Evolutionary conservation across 2,797 vertebrate genomes (phyloP).

Genomic region (Microtus californicus): DNA sequence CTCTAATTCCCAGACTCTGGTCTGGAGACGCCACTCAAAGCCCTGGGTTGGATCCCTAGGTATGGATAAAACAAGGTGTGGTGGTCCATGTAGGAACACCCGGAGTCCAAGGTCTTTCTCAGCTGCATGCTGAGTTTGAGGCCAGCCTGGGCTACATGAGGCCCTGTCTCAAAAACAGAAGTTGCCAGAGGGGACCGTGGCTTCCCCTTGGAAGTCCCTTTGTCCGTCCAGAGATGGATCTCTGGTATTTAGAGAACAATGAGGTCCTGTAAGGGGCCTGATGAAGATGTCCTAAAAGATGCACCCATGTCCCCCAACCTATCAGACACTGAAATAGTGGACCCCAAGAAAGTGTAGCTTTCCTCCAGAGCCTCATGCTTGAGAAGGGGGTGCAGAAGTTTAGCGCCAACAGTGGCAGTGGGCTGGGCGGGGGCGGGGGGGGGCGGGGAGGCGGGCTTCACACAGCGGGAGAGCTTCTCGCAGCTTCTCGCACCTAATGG

Average conservation of each 20-base stretch:
- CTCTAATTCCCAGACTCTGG: background rate
- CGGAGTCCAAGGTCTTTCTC: background rate
- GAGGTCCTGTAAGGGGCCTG: background rate
- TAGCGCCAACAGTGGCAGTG: background rate
- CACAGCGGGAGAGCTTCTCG: background rate
- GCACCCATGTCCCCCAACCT: background rate
- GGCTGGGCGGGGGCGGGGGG: fast-evolving
- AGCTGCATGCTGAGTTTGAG: background rate
- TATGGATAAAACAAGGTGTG: background rate
- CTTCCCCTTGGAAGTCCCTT: background rate
- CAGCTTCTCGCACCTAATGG: background rate
- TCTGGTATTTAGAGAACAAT: background rate
- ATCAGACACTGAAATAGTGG: background rate
- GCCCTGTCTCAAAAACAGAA: background rate
- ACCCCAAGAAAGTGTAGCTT: background rate
- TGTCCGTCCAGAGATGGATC: background rate
- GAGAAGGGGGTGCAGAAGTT: background rate
- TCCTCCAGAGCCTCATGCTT: background rate
- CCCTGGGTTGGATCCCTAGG: background rate
- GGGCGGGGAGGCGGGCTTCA: background rate
- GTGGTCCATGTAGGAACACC: background rate
- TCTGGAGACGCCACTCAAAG: background rate
- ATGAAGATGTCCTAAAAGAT: background rate
- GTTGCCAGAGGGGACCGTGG: background rate
- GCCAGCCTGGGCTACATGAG: background rate